phyloP scores from a whole-genome alignment of 1,140 invertebrate species.

The Glossosoma conforme region DNA sequence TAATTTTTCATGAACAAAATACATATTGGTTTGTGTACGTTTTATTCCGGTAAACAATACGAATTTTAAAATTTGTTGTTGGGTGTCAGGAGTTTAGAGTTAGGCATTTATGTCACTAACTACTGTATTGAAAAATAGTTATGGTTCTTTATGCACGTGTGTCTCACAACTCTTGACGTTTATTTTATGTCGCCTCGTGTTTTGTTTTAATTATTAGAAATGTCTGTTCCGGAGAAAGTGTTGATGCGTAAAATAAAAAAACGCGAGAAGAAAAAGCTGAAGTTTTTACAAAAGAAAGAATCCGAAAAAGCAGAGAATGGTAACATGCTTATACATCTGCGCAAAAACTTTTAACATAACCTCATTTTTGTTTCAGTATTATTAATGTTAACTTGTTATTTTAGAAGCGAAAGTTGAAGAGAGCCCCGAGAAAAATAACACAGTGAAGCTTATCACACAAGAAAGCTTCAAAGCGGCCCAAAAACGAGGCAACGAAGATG shows the following conservation, averaged over 20 bases:
- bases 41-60: no score
- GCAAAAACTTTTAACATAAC: conserved; percentile 24
- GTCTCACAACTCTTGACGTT: no score
- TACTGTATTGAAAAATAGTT: no score
- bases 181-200: no score
- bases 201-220: conserved; percentile 37
- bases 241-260: conserved; percentile 75
- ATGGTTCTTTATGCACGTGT: no score
- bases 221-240: conserved; percentile 72
- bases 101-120: no score
- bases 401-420: conserved; percentile 27
- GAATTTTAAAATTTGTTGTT: no score
- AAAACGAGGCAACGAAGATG: conserved; percentile 24
- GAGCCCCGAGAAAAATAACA: conserved; percentile 34
- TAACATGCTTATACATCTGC: conserved; percentile 33
- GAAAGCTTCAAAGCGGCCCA: conserved; percentile 22
- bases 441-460: conserved; percentile 20
- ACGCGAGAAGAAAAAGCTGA: conserved; percentile 65
- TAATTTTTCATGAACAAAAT: no score
- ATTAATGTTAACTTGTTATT: conserved; percentile 8
- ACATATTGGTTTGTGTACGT: no score
- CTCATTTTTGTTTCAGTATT: conserved; percentile 22
- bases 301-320: conserved; percentile 28
- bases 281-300: conserved; percentile 53
- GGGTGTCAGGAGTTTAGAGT: no score